Percentiles rank a stretch among this genome's conserved stretches.
Conservation (phyloP, 2,888 invertebrate species). For the Quadriops clusia region DNA sequence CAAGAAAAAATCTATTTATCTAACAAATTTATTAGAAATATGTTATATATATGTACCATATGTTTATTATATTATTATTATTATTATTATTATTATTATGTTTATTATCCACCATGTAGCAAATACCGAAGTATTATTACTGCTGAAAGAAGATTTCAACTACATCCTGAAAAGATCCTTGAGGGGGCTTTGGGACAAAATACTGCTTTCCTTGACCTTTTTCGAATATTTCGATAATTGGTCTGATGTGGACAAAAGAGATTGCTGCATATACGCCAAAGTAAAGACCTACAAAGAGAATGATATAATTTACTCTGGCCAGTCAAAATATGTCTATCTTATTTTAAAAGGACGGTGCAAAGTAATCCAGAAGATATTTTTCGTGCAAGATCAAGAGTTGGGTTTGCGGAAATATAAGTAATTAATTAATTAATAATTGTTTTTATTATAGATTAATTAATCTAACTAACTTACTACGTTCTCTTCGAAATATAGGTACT, state of each 20-base stretch:
- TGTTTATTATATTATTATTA: no score
- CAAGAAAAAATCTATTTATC: no score
- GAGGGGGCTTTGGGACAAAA: conserved; percentile 49
- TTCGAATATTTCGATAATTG: conserved; percentile 54
- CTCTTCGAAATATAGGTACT: no score
- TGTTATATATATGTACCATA: no score
- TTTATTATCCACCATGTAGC: conserved; percentile 31
- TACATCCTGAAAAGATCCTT: conserved; percentile 44
- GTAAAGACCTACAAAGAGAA: conserved; percentile 43
- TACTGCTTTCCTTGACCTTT: conserved; percentile 44
- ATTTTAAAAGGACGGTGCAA: conserved; percentile 45
- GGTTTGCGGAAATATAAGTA: no score
- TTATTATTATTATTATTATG: conserved; percentile 1
- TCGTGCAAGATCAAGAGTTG: no score
- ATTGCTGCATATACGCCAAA: conserved; percentile 55
- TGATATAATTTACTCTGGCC: conserved; percentile 42
- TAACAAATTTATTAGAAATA: no score
- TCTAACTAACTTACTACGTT: no score
- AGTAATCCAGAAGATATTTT: conserved; percentile 48
- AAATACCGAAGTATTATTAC: conserved; percentile 48
- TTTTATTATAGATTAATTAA: no score
- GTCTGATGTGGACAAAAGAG: conserved; percentile 45
- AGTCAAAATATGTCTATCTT: conserved; percentile 38
- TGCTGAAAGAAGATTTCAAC: conserved; percentile 50
- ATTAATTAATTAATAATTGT: no score